These are phyloP conservation scores for Penaeus vannamei DNA, from an alignment of 1,140 invertebrate species.

Conservation along the genomic window DNA sequence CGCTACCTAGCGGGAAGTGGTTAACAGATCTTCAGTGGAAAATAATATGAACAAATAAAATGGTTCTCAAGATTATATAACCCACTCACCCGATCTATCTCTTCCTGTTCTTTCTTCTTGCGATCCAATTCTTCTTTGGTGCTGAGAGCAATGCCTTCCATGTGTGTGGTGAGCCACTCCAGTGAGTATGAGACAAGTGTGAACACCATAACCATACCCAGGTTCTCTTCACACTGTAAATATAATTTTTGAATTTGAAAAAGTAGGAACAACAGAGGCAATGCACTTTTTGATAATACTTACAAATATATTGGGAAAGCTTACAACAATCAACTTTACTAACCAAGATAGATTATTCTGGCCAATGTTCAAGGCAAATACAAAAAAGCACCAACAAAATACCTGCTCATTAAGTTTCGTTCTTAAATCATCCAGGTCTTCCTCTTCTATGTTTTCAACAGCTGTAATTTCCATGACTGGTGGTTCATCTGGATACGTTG, in stretches of 20 bases:
- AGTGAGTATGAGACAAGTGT: conserved; percentile 92
- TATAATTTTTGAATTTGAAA: conserved; percentile 31
- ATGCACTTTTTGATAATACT: not conserved
- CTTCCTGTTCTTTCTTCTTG: conserved; percentile 84
- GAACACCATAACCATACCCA: conserved; percentile 98
- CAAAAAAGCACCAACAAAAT: conserved; percentile 59
- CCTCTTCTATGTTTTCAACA: conserved; percentile 80
- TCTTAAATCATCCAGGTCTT: conserved; percentile 77
- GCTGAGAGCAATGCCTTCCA: conserved; percentile 83
- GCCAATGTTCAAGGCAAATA: conserved; percentile 4
- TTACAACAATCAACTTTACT: no score
- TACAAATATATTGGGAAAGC: no score
- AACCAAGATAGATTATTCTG: not conserved
- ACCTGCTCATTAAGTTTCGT: conserved; percentile 81
- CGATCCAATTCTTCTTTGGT: conserved; percentile 81
- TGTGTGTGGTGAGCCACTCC: conserved; percentile 91
- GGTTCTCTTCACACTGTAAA: conserved; percentile 85
- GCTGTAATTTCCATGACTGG: conserved; percentile 86
- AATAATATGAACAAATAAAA: no score
- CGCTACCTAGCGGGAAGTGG: no score
- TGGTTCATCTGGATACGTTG: conserved; percentile 90
- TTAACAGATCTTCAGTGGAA: no score
- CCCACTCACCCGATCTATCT: conserved; percentile 83
- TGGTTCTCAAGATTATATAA: no score
- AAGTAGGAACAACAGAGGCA: conserved; percentile 47